Conservation (phyloP, 2,113 vertebrate species). For the Malurus cyaneus region DNA sequence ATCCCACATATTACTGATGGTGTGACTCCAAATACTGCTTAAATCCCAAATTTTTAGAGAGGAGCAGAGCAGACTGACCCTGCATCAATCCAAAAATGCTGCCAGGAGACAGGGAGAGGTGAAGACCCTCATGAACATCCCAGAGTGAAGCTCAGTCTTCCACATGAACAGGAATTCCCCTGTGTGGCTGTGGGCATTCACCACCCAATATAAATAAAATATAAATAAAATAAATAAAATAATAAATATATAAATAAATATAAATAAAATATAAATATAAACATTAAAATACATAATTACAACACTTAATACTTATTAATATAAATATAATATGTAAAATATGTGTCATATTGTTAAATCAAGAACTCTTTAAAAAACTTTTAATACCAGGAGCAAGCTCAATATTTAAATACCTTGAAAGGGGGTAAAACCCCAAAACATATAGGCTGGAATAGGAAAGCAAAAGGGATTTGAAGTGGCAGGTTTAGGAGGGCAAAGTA, state of each 20-base stretch:
- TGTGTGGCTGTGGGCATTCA: accelerated
- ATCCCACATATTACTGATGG: background rate
- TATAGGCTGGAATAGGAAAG: background rate
- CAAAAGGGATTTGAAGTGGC: background rate
- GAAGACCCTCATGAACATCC: background rate
- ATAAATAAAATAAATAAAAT: too few relatives aligned
- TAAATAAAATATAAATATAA: background rate
- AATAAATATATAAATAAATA: too few relatives aligned
- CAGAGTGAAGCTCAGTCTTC: background rate
- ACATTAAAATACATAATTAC: background rate
- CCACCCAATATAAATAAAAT: background rate
- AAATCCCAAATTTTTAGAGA: slow-evolving; percentile 9
- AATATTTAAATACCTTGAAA: slow-evolving; percentile 35
- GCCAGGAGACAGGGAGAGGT: background rate
- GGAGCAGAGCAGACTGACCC: background rate
- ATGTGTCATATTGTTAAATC: slow-evolving; percentile 12
- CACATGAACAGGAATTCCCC: background rate
- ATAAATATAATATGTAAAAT: background rate
- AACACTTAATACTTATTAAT: background rate
- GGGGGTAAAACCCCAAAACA: background rate
- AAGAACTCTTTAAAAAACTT: background rate
- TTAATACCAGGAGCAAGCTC: background rate
- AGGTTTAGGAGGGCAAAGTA: background rate
- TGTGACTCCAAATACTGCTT: background rate
- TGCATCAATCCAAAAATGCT: background rate